Base-by-base conservation (phyloP, 2,113 vertebrate genomes). In the Sisor rabdophorus region DNA sequence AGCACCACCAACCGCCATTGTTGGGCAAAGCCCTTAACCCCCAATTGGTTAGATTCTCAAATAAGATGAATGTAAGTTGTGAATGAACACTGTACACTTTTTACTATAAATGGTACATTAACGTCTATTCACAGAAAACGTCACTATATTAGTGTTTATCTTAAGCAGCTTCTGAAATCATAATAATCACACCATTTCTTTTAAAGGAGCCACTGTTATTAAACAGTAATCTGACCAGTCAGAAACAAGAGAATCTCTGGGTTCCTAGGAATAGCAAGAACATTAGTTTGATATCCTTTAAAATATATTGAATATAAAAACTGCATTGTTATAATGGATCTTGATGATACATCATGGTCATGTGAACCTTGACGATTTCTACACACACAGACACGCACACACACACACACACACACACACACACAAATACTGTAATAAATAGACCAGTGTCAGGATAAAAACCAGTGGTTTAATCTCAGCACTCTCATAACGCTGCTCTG, bases 401-500 rank as follows among this genome's bases (percentile, higher is more conserved):
- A 58, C 17, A 32, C 56, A 56, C 79, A 73, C 44, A 28, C 56
- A 72, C 67, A 65, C 47, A 60, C 72, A 32, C 28, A 44, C 40
- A 55, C 68, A 76, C 68, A 63, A 55, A 77, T 52, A 60, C 75
- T 88, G 87, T 92, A 93, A 92, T 92, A 92, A 92, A 93, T 93
- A 92, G 88, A 91, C 92, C 92, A 90, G 89, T 88, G 91, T 87
- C 86, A 88, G 91, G 93, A 95, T 97, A 94, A 92, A 90, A 88
- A 89, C 86, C 79, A 86, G 89, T 90, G 83, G 90, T 90, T 92
- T 92, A 94, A 94, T 93, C 94, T 87, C 88, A 79, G 85, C 88
- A 90, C 91, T 92, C 90, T 95, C 92, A 93, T 94, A 92, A 93
- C 93, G 87, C 92, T 87, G 88, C 90, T 84, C 92, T 94, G 95